A percentile compares a stretch with the other conserved stretches of the same genome.
These are phyloP conservation scores for Dipodomys spectabilis DNA, from an alignment of 2,113 vertebrate genomes.

Conservation along the genomic window DNA sequence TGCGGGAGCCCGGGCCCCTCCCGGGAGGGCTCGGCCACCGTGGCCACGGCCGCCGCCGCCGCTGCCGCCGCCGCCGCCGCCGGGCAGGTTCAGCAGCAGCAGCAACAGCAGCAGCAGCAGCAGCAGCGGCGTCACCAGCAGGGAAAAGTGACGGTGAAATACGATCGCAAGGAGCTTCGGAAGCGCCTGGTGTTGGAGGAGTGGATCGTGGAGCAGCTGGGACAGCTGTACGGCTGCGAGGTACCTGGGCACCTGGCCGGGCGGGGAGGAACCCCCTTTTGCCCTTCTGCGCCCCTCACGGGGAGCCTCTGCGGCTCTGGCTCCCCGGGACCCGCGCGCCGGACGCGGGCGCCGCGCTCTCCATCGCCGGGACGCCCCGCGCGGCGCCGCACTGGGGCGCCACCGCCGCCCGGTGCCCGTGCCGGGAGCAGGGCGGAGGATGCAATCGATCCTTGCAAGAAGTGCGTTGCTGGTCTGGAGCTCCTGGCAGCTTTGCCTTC, in stretches of 20 bases:
- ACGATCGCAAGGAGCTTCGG: constrained; percentile 97
- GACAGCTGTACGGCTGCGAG: constrained; percentile 96
- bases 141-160: constrained; percentile 98
- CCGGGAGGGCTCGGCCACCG: too few relatives aligned
- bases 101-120: constrained; percentile 86
- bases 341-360: neutral
- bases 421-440: too few relatives aligned
- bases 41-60: constrained; percentile 68
- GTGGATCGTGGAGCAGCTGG: constrained; percentile 98
- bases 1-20: constrained; percentile 84
- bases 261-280: neutral
- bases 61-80: constrained; percentile 71
- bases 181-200: constrained; percentile 96
- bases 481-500: neutral
- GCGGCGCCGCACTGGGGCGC: neutral
- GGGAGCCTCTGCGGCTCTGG: neutral
- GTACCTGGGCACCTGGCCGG: constrained; percentile 80
- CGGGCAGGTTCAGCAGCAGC: constrained; percentile 29
- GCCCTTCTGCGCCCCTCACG: fast-evolving
- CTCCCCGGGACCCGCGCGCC: neutral
- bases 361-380: neutral
- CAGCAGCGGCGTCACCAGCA: constrained; percentile 92
- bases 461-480: neutral
- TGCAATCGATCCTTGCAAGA: too few relatives aligned
- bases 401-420: too few relatives aligned